These are phyloP conservation scores for Coilia nasus DNA, from an alignment of 2,797 vertebrate genomes.

Conservation along the genomic window DNA sequence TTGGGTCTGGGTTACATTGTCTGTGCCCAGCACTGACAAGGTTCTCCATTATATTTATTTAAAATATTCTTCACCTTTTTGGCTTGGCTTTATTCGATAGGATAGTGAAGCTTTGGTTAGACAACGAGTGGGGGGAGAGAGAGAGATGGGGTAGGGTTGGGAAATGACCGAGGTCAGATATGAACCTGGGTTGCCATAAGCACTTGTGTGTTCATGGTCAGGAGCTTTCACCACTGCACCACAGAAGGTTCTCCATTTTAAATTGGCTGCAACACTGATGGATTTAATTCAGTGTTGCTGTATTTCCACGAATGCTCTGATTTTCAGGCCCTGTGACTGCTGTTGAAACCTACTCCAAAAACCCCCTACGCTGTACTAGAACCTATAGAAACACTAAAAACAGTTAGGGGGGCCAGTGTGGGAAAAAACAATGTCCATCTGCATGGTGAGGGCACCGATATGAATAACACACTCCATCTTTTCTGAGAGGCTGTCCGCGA, in stretches of 20 bases:
- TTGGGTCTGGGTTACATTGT: not conserved
- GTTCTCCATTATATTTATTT: not conserved
- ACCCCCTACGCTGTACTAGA: not conserved
- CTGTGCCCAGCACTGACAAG: not conserved
- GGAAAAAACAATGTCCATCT: not conserved
- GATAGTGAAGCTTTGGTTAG: no score
- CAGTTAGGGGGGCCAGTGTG: not conserved
- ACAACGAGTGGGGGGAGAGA: no score
- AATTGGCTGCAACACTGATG: not conserved
- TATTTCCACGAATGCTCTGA: not conserved
- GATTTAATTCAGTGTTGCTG: not conserved
- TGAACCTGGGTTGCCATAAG: no score
- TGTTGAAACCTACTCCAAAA: not conserved
- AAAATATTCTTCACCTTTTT: no score
- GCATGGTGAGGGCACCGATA: not conserved
- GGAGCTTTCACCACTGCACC: no score
- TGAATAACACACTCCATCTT: conserved; percentile 9
- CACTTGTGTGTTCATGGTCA: no score
- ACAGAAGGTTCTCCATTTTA: not conserved
- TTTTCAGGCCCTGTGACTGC: not conserved
- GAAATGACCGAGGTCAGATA: no score
- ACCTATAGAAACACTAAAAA: not conserved
- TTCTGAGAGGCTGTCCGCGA: not conserved
- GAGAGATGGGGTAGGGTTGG: no score
- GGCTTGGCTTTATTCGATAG: no score